Evolutionary conservation across 2,797 vertebrate species (phyloP).

Genomic region (Borostomias antarcticus): DNA sequence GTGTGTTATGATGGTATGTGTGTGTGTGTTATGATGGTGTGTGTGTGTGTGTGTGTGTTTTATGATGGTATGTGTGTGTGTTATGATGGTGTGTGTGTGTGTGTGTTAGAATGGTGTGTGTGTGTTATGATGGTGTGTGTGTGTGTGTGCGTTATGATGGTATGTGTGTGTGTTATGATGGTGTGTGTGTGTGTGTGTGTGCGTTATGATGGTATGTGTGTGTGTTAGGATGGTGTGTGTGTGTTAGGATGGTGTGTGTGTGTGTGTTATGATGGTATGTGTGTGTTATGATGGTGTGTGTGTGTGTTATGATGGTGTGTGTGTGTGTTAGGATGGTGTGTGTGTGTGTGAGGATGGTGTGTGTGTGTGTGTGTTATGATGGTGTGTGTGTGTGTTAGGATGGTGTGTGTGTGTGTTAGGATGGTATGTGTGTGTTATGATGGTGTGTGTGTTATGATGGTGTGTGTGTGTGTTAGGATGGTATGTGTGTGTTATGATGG

Average conservation of each 20-base stretch:
- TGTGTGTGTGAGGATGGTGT: no score
- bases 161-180: background rate
- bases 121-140: background rate
- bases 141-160: conserved; percentile 16
- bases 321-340: background rate
- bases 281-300: background rate
- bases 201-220: no score
- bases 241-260: no score
- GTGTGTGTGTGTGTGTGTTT: background rate
- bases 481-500: background rate
- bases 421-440: background rate
- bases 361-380: conserved; percentile 8
- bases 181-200: no score
- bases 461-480: background rate
- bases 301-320: background rate
- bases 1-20: conserved; percentile 17
- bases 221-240: no score
- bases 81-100: background rate
- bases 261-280: no score
- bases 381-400: conserved; percentile 7
- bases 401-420: conserved; percentile 10
- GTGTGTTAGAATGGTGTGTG: conserved; percentile 18
- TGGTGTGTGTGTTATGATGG: no score
- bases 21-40: no score
- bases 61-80: background rate